A percentile compares a stretch with the other conserved stretches of the same genome.
Evolutionary conservation across 2,113 vertebrate genomes (phyloP).

Genomic region (Aegithalos caudatus): DNA sequence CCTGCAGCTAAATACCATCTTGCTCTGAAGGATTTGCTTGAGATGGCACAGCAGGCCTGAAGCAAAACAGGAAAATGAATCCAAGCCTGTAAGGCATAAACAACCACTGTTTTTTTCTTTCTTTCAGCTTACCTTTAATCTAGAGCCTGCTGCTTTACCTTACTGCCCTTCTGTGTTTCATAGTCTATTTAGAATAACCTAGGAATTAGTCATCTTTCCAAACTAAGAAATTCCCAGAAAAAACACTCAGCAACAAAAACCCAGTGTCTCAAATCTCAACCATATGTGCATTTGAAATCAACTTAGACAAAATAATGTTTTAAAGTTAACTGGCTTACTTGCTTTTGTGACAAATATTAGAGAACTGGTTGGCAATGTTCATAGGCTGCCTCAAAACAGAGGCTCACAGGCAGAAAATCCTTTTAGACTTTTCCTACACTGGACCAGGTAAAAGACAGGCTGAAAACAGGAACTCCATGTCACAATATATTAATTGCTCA

Average conservation of each 20-base stretch:
- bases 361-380: neutral
- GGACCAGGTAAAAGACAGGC: neutral
- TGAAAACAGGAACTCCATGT: neutral
- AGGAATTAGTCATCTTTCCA: neutral
- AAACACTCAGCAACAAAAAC: neutral
- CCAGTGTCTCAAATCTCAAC: neutral
- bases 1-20: slow-evolving; percentile 19
- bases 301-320: neutral
- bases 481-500: neutral
- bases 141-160: neutral
- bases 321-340: neutral
- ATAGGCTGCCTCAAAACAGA: neutral
- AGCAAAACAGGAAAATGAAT: neutral
- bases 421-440: neutral
- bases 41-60: slow-evolving; percentile 33
- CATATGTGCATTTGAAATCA: neutral
- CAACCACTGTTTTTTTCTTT: neutral
- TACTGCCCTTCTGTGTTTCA: neutral
- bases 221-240: neutral
- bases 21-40: slow-evolving; percentile 46
- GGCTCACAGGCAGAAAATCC: neutral
- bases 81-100: neutral
- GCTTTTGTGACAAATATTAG: neutral
- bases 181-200: neutral
- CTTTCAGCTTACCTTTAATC: neutral